phyloP scores from a whole-genome alignment of 1,140 invertebrate genomes.

The Oryctes rhinoceros region DNA sequence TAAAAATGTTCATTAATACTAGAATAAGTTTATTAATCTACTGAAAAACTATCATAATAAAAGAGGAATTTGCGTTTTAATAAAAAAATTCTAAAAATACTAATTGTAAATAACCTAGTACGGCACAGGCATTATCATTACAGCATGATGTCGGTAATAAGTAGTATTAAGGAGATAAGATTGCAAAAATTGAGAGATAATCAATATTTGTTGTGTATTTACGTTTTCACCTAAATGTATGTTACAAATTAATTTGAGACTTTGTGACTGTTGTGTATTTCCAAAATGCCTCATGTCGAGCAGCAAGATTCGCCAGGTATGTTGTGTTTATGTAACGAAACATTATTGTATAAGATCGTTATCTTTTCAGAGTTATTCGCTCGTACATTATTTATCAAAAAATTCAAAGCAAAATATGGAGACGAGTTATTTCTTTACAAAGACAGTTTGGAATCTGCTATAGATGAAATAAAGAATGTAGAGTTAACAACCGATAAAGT shows the following conservation, averaged over 20 bases:
- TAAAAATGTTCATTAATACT: too few species aligned
- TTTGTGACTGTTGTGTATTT: neutral
- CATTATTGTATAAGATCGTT: neutral
- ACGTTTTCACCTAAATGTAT: neutral
- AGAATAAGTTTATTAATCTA: too few species aligned
- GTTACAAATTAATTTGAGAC: neutral
- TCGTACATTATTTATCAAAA: neutral
- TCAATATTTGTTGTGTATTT: conserved; percentile 2
- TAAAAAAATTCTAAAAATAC: too few species aligned
- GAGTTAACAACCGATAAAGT: neutral
- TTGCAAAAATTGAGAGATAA: neutral
- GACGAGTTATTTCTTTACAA: conserved; percentile 1
- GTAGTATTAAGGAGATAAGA: neutral
- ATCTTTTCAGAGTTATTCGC: neutral
- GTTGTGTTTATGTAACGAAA: neutral
- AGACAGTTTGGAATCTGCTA: neutral
- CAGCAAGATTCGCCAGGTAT: neutral
- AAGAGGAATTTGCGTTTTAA: too few species aligned
- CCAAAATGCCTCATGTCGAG: neutral
- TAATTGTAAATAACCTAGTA: too few species aligned
- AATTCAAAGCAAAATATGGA: conserved; percentile 1
- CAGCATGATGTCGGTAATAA: too few species aligned
- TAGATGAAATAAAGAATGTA: neutral
- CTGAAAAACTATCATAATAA: too few species aligned
- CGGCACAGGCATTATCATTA: too few species aligned